Percentiles rank a stretch among this genome's conserved stretches.
phyloP scores from a whole-genome alignment of 2,113 vertebrate species.

The Okapia johnstoni region DNA sequence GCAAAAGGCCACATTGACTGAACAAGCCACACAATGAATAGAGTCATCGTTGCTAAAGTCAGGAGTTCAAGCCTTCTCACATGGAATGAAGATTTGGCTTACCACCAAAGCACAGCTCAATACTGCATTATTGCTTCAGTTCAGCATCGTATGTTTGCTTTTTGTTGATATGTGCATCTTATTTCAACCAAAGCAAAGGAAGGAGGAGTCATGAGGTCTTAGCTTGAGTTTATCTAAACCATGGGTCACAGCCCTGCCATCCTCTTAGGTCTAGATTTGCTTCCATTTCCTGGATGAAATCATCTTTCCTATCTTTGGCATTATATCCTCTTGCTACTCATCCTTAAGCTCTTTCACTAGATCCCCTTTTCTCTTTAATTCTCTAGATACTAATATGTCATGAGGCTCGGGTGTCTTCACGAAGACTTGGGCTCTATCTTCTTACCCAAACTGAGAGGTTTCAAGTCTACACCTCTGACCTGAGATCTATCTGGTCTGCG shows the following conservation, averaged over 20 bases:
- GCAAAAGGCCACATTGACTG: neutral
- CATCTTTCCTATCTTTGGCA: neutral
- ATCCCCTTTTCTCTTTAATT: neutral
- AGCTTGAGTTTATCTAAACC: neutral
- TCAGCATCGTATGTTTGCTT: neutral
- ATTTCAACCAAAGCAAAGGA: neutral
- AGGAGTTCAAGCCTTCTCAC: neutral
- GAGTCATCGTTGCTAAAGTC: neutral
- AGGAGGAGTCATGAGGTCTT: neutral
- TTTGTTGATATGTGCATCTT: neutral
- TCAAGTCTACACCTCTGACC: neutral
- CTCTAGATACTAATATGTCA: neutral
- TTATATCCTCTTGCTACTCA: neutral
- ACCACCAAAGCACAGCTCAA: neutral
- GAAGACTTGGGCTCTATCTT: neutral
- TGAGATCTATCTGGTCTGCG: neutral
- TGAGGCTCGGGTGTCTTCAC: neutral
- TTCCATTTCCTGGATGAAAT: neutral
- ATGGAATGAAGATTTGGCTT: neutral
- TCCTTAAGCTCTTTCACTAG: neutral
- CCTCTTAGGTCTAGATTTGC: neutral
- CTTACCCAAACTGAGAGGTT: neutral
- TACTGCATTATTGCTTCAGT: neutral
- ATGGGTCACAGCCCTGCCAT: neutral
- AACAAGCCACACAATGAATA: neutral